phyloP scores from a whole-genome alignment of 1,140 invertebrate species.

The Eumaeus atala region DNA sequence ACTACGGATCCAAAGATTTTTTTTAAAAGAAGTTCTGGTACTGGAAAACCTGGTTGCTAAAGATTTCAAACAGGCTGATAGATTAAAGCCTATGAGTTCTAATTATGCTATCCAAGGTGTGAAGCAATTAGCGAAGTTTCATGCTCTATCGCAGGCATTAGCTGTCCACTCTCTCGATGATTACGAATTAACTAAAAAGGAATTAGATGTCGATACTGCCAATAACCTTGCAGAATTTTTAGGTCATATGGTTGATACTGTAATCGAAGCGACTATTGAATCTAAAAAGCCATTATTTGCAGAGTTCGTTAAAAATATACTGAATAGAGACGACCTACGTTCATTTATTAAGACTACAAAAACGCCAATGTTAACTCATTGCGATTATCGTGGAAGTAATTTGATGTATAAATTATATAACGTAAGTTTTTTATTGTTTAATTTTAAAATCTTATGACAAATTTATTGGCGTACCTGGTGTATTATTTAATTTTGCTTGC shows the following conservation, averaged over 20 bases:
- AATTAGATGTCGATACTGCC: constrained; percentile 7
- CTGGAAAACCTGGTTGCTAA: constrained; percentile 27
- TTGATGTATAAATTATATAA: constrained; percentile 12
- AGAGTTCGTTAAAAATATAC: constrained; percentile 16
- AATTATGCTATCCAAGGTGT: constrained; percentile 24
- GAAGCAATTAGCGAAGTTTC: neutral
- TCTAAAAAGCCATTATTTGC: constrained; percentile 21
- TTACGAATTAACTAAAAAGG: constrained; percentile 15
- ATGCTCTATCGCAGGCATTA: constrained; percentile 29
- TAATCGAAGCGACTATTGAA: constrained; percentile 18
- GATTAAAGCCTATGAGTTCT: constrained; percentile 27
- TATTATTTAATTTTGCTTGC: neutral
- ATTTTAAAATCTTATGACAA: neutral
- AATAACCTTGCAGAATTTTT: constrained; percentile 8
- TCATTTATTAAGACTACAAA: constrained; percentile 6
- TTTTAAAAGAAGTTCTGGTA: constrained; percentile 28
- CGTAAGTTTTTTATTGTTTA: constrained; percentile 3
- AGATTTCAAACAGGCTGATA: constrained; percentile 25
- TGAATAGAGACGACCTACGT: neutral
- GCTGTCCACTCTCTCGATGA: constrained; percentile 18
- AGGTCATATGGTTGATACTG: neutral
- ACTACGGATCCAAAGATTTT: constrained; percentile 22
- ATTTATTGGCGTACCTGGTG: neutral
- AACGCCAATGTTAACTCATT: constrained; percentile 3
- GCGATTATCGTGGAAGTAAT: constrained; percentile 13